These are phyloP conservation scores for Turritopsis rubra DNA, from an alignment of 30 jellyfish, hydroid and myxozoan genomes.

Conservation along the genomic window DNA sequence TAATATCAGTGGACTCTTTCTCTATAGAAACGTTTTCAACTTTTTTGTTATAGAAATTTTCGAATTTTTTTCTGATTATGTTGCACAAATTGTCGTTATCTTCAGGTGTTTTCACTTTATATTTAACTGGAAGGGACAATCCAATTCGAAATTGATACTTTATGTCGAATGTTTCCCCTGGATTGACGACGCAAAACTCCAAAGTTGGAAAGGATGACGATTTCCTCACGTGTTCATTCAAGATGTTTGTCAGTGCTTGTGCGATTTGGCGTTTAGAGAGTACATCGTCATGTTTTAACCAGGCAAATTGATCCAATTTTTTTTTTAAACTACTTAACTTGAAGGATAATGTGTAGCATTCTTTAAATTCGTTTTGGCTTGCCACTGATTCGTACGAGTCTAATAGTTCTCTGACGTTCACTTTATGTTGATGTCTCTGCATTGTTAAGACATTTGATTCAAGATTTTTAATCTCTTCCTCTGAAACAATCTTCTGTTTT, in stretches of 20 bases:
- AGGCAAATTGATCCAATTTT: background rate
- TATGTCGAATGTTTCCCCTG: background rate
- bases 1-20: background rate
- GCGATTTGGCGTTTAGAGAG: background rate
- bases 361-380: background rate
- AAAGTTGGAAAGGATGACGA: background rate
- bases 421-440: background rate
- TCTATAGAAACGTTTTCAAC: background rate
- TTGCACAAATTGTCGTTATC: background rate
- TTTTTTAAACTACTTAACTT: background rate
- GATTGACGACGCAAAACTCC: background rate
- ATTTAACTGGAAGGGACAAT: background rate
- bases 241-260: background rate
- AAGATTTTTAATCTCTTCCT: background rate
- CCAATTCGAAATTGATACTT: background rate
- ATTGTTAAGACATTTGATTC: background rate
- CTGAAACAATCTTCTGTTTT: background rate
- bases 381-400: background rate
- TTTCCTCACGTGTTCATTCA: background rate
- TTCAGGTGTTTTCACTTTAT: background rate
- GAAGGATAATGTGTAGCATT: background rate
- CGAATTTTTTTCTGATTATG: background rate
- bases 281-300: background rate
- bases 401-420: background rate
- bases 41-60: background rate